These are phyloP conservation scores for Dendrophyllia cribrosa DNA, from an alignment of 64 coral and sea anemone genomes.

Conservation along the genomic window DNA sequence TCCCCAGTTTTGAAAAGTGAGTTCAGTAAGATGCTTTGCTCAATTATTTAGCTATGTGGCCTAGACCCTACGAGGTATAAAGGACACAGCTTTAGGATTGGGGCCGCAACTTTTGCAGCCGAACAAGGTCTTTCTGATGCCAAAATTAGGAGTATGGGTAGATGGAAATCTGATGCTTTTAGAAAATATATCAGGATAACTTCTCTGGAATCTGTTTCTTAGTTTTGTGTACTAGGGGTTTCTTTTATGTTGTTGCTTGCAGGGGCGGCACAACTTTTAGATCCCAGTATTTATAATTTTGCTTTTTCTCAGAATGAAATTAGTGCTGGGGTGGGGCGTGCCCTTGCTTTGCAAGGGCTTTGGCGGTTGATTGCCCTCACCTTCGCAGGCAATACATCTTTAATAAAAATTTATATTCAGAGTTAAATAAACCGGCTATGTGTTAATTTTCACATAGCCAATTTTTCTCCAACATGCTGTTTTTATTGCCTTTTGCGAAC, in stretches of 20 bases:
- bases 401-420: too few species aligned
- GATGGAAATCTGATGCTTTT: slow-evolving; percentile 15
- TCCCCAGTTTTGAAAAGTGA: not conserved
- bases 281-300: not conserved
- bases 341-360: not conserved
- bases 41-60: not conserved
- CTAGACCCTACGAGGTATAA: not conserved
- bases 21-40: not conserved
- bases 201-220: not conserved
- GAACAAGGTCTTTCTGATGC: slow-evolving; percentile 21
- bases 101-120: slow-evolving; percentile 28
- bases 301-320: not conserved
- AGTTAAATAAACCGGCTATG: too few species aligned
- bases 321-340: slow-evolving; percentile 1
- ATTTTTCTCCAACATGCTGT: too few species aligned
- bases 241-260: not conserved
- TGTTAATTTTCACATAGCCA: too few species aligned
- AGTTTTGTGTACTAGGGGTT: not conserved
- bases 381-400: too few species aligned
- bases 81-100: slow-evolving; percentile 34
- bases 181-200: not conserved
- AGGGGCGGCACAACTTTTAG: not conserved
- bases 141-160: slow-evolving; percentile 18
- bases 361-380: too few species aligned
- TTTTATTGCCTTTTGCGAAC: too few species aligned